Percentiles rank a stretch among this genome's conserved stretches.
Conservation (phyloP, 2,113 vertebrate genomes). For the Reinhardtius hippoglossoides region DNA sequence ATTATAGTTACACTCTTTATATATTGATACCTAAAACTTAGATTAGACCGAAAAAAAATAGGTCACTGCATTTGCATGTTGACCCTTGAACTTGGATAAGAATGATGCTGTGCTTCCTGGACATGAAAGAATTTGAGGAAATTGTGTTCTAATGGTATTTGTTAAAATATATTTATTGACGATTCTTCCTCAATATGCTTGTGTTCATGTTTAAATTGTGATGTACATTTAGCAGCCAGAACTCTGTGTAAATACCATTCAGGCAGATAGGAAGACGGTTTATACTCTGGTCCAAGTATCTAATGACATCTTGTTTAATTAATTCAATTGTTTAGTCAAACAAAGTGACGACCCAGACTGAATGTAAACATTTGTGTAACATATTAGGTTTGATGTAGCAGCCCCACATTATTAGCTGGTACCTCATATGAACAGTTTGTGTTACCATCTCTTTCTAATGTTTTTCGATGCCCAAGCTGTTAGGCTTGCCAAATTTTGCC, state of each 20-base stretch:
- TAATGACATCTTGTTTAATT: too few relatives aligned
- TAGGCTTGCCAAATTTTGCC: constrained; percentile 2
- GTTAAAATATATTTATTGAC: neutral
- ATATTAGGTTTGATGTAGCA: too few relatives aligned
- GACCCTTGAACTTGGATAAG: neutral
- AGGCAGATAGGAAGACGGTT: too few relatives aligned
- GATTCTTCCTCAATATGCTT: neutral
- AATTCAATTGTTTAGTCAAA: too few relatives aligned
- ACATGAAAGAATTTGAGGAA: neutral
- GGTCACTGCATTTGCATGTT: neutral
- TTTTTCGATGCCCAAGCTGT: too few relatives aligned
- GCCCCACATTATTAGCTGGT: too few relatives aligned
- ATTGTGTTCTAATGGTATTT: neutral
- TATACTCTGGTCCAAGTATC: too few relatives aligned
- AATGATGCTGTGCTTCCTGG: neutral
- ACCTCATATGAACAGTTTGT: neutral
- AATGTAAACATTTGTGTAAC: too few relatives aligned
- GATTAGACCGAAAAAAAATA: neutral
- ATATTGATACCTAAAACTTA: neutral
- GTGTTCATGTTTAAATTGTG: neutral
- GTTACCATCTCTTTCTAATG: neutral
- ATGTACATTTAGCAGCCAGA: too few relatives aligned
- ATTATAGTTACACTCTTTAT: neutral
- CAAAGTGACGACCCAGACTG: too few relatives aligned
- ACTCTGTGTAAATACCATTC: too few relatives aligned